Evolutionary conservation across 2,888 invertebrate genomes (phyloP), one percentile per base, ranked within the genome.

Genomic region (Lacanobia oleracea): DNA sequence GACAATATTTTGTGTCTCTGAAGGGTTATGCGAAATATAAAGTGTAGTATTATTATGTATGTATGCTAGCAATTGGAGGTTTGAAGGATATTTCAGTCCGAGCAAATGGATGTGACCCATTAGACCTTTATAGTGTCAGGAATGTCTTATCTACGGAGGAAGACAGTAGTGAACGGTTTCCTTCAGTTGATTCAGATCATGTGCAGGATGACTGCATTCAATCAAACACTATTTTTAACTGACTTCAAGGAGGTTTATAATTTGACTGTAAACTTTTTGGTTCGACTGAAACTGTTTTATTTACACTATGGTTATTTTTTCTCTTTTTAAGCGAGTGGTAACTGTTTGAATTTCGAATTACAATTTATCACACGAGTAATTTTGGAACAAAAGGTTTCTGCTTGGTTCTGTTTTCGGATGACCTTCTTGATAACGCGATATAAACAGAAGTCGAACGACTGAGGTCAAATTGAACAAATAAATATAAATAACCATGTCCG

Each of bases 21-120:
- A 67, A 75, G 56, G 69, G 67, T 79, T 79, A 68, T 67, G 48
- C 60, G 18, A 56, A 59, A 63, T 61, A 67, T 59, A 33, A 59
- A 62, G 45, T 37, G 45, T 43, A 54, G 27, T 18, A 59, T 73
- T 62, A 50, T n/a, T 43, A 48, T 27, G 59, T 50, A 16, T 3
- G 14, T 45, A 54, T 33, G 27, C 16, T 45, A 69, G 69, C 64
- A 60, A 61, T 76, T 43, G 59, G 37, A 43, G 68, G 48, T 75
- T 67, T 56, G 62, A 65, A 73, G 71, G 70, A 72, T 74, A 51
- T 74, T 64, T 71, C 67, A 66, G 74, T 45, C 57, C 45, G 50
- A 71, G 50, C 60, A 63, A 68, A 69, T 81, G 81, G 81, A 81
- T 81, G 81, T 81, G 21, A 33, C n/a, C 78, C 40, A 81, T 81